These are phyloP conservation scores for Prunella fulvescens DNA, from an alignment of 2,113 vertebrate species.

Conservation along the genomic window DNA sequence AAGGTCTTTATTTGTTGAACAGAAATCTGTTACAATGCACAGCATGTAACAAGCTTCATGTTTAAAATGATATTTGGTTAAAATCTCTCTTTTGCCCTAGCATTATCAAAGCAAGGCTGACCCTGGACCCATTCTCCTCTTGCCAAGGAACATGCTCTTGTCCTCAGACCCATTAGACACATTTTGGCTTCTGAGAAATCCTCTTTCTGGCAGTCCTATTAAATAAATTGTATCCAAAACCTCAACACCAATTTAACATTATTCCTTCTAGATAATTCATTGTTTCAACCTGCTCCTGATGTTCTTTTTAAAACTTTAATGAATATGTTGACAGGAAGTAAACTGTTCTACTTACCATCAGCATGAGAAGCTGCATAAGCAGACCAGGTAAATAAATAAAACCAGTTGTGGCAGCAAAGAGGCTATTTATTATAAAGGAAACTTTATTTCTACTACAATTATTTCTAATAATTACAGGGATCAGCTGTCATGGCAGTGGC, in stretches of 20 bases:
- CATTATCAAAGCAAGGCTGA: neutral
- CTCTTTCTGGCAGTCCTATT: neutral
- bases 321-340: neutral
- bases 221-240: neutral
- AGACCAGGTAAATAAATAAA: constrained; percentile 29
- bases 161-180: neutral
- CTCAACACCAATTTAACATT: constrained; percentile 16
- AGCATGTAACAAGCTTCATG: neutral
- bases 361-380: neutral
- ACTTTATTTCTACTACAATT: neutral
- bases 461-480: neutral
- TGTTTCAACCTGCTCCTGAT: neutral
- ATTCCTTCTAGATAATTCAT: constrained; percentile 30
- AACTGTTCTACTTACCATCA: neutral
- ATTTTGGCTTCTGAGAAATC: neutral
- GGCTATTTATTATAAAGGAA: neutral
- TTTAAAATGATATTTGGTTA: neutral
- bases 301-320: constrained; percentile 25
- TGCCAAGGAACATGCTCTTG: neutral
- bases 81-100: neutral
- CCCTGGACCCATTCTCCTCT: neutral
- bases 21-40: neutral
- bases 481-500: neutral
- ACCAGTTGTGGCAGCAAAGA: neutral
- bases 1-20: neutral